phyloP scores from a whole-genome alignment of 2,113 vertebrate genomes.

The Equus przewalskii region DNA sequence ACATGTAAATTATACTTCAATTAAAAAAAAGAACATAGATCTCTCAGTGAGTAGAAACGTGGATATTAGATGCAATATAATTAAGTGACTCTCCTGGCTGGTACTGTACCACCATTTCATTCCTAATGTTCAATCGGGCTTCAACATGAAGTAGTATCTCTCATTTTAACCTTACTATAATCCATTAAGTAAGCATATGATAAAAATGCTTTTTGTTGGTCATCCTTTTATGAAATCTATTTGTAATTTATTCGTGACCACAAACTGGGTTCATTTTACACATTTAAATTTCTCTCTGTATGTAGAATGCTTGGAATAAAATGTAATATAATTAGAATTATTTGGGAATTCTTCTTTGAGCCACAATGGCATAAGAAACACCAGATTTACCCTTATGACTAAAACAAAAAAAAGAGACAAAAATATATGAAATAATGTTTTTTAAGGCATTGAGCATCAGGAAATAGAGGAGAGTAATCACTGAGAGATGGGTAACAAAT shows the following conservation, averaged over 20 bases:
- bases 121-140: not conserved
- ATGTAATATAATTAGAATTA: not conserved
- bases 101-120: not conserved
- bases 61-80: not conserved
- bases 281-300: not conserved
- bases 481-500: not conserved
- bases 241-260: not conserved
- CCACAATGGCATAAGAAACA: not conserved
- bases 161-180: not conserved
- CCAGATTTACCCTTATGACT: not conserved
- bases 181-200: not conserved
- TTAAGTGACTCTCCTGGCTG: not conserved
- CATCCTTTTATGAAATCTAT: not conserved
- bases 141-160: not conserved
- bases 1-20: not conserved
- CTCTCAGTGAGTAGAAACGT: not conserved
- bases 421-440: not conserved
- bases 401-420: not conserved
- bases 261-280: not conserved
- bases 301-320: not conserved
- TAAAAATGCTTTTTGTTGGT: not conserved
- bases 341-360: not conserved
- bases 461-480: not conserved
- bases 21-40: not conserved
- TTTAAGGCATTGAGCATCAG: not conserved